Base-by-base conservation (phyloP, 2,888 invertebrate species). In the Agrilus mali region DNA sequence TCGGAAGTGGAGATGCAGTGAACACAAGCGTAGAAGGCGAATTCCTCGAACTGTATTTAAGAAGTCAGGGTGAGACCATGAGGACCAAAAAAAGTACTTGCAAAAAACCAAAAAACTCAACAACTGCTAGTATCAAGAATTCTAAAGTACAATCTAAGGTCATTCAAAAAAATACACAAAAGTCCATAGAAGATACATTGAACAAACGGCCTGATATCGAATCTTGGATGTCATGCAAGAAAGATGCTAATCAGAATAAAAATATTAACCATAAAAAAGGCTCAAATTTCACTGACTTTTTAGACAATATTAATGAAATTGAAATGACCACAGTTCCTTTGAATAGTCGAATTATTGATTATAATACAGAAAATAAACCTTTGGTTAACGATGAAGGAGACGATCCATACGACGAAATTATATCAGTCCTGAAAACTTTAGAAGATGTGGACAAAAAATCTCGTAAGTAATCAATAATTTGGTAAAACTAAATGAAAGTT, bases 371-470 rank as follows among this genome's bases (percentile, higher is more conserved):
- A 38, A 39, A 10, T 10, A 27, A 27, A 10, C 8, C 27, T 10
- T 10, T 5, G 27, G 2, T 40, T 2, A 36, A 27, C 8, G 42
- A 44, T 16, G 48, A 50, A n/a, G 43, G 40, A 7, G 53, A 50
- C 40, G 43, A 43, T 15, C 65, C 67, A 45, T 66, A 64, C 47
- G 67, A 70, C 44, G 71, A 71, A 50, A 66, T 71, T 36, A 63
- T 65, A 8, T 63, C 64, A 3, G 69, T 71, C 47, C 53, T 71
- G 8, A 63, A 69, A 55, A 67, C 65, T 41, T 52, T 71, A 27
- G 70, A 70, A 55, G 61, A 62, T 43, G 68, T 69, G 55, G 67
- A 68, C 50, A 60, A 63, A 48, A 65, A 63, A 50, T 64, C 66
- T 32, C 63, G 66, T 66, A 55, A 58, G 59, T 56, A 34, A 40